Conservation (phyloP, 2,888 invertebrate species). For the Agrotis segetum region DNA sequence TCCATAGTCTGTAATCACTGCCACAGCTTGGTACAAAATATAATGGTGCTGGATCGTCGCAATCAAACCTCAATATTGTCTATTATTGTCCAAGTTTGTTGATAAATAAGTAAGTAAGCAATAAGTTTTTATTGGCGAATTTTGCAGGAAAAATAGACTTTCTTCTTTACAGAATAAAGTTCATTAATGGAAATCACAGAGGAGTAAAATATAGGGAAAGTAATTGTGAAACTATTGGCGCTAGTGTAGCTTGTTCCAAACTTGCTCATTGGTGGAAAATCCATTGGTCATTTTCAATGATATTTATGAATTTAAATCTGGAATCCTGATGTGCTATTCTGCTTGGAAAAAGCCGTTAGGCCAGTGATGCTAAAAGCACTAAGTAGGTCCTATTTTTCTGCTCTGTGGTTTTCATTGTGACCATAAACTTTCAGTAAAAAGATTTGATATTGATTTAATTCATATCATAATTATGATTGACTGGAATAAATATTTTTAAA, state of each 20-base stretch:
- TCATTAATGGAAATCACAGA: constrained; percentile 2
- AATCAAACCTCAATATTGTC: constrained; percentile 56
- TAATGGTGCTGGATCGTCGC: constrained; percentile 78
- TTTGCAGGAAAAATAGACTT: constrained; percentile 24
- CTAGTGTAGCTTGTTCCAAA: neutral
- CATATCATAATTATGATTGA: neutral
- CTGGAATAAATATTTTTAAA: neutral
- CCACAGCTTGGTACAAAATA: constrained; percentile 81
- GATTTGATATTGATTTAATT: constrained; percentile 9
- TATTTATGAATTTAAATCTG: too few species aligned
- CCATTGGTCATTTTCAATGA: neutral
- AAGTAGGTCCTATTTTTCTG: neutral
- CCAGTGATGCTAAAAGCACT: neutral
- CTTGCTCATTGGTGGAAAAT: neutral
- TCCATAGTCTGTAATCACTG: constrained; percentile 71
- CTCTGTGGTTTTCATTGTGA: constrained; percentile 13
- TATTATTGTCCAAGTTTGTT: constrained; percentile 30
- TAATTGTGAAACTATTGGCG: neutral
- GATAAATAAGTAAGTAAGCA: constrained; percentile 34
- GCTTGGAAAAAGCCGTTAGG: too few species aligned
- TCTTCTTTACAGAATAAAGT: constrained; percentile 8
- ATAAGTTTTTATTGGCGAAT: constrained; percentile 28
- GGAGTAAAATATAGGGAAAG: neutral
- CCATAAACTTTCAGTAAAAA: neutral
- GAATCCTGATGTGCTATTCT: too few species aligned